These are phyloP conservation scores for Heloderma charlesbogerti DNA, from an alignment of 2,113 vertebrate species.

Conservation along the genomic window DNA sequence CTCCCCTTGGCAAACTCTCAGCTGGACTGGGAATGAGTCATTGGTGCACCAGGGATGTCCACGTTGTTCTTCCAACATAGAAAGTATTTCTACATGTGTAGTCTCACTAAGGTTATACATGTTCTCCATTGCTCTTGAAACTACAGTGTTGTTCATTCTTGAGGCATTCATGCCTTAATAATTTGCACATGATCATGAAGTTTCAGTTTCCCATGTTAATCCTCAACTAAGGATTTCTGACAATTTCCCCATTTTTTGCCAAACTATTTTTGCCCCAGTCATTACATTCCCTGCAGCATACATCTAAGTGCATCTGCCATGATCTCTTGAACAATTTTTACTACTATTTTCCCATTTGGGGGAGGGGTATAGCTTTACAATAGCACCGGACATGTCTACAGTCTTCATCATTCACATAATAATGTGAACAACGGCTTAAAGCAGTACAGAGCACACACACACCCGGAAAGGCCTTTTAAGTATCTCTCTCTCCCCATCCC, in stretches of 20 bases:
- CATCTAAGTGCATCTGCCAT: neutral
- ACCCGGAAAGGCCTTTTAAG: neutral
- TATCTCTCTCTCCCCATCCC: neutral
- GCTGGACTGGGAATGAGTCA: neutral
- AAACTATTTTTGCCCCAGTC: neutral
- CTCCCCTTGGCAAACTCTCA: neutral
- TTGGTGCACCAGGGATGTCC: neutral
- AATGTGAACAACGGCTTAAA: neutral
- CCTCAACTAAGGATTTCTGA: neutral
- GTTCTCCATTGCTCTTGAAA: neutral
- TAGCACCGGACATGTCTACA: neutral
- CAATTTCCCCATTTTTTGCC: neutral
- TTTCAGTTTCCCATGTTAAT: neutral
- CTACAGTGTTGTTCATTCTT: neutral
- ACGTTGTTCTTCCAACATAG: neutral
- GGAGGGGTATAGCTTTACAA: neutral
- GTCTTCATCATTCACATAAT: neutral
- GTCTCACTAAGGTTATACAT: neutral
- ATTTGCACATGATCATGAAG: neutral
- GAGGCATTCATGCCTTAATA: neutral
- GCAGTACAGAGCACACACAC: neutral
- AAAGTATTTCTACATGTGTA: neutral
- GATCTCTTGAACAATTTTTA: neutral
- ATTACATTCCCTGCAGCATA: neutral
- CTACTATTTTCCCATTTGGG: neutral